Base-by-base conservation (phyloP, 2,888 invertebrate genomes). In the Choristoneura rosaceana region DNA sequence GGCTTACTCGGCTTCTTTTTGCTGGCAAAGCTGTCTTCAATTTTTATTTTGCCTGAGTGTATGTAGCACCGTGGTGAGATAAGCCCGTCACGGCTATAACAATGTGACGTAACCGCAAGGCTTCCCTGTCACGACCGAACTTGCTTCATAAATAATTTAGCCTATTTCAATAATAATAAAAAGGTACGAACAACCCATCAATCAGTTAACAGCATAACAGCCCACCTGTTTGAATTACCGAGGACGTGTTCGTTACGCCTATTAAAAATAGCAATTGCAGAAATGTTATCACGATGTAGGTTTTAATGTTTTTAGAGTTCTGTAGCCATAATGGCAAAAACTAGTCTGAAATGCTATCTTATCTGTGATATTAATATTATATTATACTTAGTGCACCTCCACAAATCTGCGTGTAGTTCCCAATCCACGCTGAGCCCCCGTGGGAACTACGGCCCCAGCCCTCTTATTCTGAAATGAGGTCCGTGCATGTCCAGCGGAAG, bases 121-220 rank as follows among this genome's bases (percentile, higher is more conserved):
- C 43, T 71, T 71, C 66, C 63, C 66, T 17, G 66, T 66, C 70
- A 66, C 70, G 70, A 71, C 14, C 33, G 25, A 14, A n/a, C 38
- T 7, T 25, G 14, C 55, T 34, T 52, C 70, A 60, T 52, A 60
- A 66, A 70, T 60, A 61, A 55, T 66, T 71, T 65, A 50, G 59
- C 41, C 47, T 34, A 62, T 62, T 45, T 33, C 43, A 45, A 38
- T 41, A 15, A 38, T 41, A 15, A 17, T 45, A 47, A 38, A 61
- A 50, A 60, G 33, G 59, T 17, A 17, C 60, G 8, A 50, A 68
- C 60, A 14, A 50, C 47, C 47, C 60, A 61, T 60, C 50, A 59
- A 45, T 62, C 62, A 45, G 25, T 17, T 25, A 15, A 14, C 17
- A 25, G 17, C 14, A 12, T 25, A 15, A 14, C 17, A 25, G 17